phyloP scores from a whole-genome alignment of 92 coral and sea anemone genomes.

The Montipora capitata region DNA sequence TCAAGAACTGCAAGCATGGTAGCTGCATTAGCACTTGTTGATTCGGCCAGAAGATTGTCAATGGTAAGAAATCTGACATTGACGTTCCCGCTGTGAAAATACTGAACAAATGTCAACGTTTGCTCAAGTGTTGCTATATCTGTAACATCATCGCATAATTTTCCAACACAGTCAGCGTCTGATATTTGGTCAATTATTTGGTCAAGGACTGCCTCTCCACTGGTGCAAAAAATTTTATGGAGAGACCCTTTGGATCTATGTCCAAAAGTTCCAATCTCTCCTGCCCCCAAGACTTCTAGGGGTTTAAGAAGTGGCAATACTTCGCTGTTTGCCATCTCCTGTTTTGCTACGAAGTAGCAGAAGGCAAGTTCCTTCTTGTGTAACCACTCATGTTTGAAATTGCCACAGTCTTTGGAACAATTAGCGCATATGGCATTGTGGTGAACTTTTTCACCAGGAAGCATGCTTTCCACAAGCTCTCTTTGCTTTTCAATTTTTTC shows the following conservation, averaged over 20 bases:
- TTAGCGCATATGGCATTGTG: slow-evolving; percentile 5
- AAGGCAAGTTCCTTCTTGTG: slow-evolving; percentile 16
- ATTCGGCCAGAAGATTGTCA: too few species aligned
- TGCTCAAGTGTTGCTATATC: slow-evolving; percentile 30
- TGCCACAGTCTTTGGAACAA: slow-evolving; percentile 12
- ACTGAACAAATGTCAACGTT: slow-evolving; percentile 16
- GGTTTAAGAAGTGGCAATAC: slow-evolving; percentile 28
- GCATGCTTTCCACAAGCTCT: slow-evolving; percentile 10
- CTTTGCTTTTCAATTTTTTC: slow-evolving; percentile 1
- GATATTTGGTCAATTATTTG: slow-evolving; percentile 31
- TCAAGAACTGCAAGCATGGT: slow-evolving; percentile 39
- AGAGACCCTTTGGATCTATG: slow-evolving; percentile 36
- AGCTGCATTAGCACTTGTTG: neutral
- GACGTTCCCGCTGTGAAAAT: slow-evolving; percentile 26
- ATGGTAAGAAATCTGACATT: too few species aligned
- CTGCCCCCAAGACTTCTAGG: slow-evolving; percentile 14
- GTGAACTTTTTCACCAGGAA: slow-evolving; percentile 8
- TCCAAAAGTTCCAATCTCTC: slow-evolving; percentile 23
- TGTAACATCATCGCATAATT: slow-evolving; percentile 25
- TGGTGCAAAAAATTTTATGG: slow-evolving; percentile 33
- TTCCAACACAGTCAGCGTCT: slow-evolving; percentile 32
- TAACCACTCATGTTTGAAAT: neutral
- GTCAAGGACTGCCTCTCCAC: slow-evolving; percentile 30
- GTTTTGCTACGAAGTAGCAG: slow-evolving; percentile 17
- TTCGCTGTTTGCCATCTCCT: slow-evolving; percentile 23